phyloP scores from a whole-genome alignment of 2,888 invertebrate genomes.

The Folsomia manolachei region DNA sequence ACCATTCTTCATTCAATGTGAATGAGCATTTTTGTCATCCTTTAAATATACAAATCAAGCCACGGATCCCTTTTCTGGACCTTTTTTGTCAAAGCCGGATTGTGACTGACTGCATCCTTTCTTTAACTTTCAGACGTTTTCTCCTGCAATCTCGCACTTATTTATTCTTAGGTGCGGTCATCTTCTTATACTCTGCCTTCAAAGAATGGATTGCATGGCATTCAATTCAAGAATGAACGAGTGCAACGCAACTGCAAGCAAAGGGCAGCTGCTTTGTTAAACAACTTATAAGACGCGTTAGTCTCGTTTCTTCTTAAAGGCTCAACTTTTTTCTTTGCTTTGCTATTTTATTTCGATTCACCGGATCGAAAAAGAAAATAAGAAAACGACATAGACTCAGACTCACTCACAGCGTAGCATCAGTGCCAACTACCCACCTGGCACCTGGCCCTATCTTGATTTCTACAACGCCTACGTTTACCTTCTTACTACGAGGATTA shows the following conservation, averaged over 20 bases:
- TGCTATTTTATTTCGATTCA: neutral
- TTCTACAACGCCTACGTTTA: too few relatives aligned
- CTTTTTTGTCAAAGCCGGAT: too few relatives aligned
- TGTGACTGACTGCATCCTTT: too few relatives aligned
- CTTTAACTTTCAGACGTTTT: too few relatives aligned
- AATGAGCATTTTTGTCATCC: too few relatives aligned
- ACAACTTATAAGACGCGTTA: neutral
- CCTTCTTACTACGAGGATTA: conserved; percentile 4
- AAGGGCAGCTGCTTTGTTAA: too few relatives aligned
- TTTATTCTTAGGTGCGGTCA: neutral
- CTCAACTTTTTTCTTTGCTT: too few relatives aligned
- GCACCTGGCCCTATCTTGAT: neutral
- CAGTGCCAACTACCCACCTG: neutral
- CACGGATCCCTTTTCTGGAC: too few relatives aligned
- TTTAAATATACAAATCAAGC: too few relatives aligned
- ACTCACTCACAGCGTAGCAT: too few relatives aligned
- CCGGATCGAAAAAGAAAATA: neutral
- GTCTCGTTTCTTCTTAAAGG: neutral
- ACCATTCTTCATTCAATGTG: too few relatives aligned
- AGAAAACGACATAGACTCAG: neutral
- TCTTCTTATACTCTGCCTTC: neutral
- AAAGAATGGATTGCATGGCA: conserved; percentile 3
- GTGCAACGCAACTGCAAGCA: neutral
- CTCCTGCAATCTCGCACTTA: neutral
- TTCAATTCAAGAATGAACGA: neutral